These are phyloP conservation scores for Dermochelys coriacea DNA, from an alignment of 2,797 vertebrate species.

Conservation along the genomic window DNA sequence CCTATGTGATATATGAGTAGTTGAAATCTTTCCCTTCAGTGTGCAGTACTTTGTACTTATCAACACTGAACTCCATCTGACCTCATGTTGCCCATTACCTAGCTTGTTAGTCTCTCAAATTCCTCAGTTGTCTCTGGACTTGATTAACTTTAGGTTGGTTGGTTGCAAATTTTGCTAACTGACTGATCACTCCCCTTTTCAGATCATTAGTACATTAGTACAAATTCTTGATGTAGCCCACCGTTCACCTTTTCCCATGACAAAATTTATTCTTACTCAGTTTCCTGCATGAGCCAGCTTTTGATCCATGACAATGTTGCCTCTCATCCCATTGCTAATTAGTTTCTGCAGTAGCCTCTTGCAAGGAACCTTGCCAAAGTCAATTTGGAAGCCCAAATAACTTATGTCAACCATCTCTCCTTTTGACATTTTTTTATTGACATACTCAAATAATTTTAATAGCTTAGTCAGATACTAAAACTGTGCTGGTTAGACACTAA, in stretches of 20 bases:
- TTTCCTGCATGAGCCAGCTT: background rate
- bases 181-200: background rate
- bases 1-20: background rate
- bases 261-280: background rate
- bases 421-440: background rate
- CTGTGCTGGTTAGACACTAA: background rate
- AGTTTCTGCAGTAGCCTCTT: background rate
- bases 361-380: background rate
- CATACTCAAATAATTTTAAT: background rate
- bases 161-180: background rate
- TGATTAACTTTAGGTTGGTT: background rate
- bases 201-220: fast-evolving
- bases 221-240: fast-evolving
- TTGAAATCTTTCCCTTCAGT: background rate
- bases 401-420: background rate
- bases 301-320: background rate
- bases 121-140: background rate
- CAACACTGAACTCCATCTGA: background rate
- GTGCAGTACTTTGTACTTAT: background rate
- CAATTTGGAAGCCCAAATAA: background rate
- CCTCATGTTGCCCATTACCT: background rate
- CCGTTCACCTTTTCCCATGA: fast-evolving
- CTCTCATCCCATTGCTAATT: background rate
- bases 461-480: background rate
- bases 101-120: background rate